Base-by-base conservation (phyloP, 2,113 vertebrate genomes). In the Poecile atricapillus region DNA sequence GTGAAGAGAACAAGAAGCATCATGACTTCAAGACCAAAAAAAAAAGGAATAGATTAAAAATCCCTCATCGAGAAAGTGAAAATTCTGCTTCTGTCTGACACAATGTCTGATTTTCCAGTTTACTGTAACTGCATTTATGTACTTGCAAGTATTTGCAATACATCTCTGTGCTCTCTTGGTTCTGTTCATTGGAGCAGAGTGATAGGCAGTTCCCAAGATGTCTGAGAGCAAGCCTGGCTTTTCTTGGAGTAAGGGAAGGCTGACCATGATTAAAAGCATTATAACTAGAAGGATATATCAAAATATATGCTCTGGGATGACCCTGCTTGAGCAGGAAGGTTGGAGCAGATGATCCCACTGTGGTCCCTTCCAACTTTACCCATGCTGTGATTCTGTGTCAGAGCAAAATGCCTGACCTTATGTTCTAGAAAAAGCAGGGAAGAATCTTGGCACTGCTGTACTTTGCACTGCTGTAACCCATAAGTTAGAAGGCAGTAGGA, bases 161-260 rank as follows among this genome's bases (percentile, higher is more conserved):
- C 3, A 1, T 19, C 5, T 76, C 14, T n/a, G 8, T 28, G 10
- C 33, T 83, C 2, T 0, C 11, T 62, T 30, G n/a, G n/a, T 31
- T 73, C 13, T 31, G 9, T 16, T 24, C 8, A 2, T 3, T 50
- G 60, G 63, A 70, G 21, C 6, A 70, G 15, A 46, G 5, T 25
- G 30, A 75, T 63, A 56, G 37, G 5, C 63, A 46, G 9, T 12
- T 65, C 25, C 37, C 9, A 30, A 50, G 35, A 35, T 13, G 16
- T 35, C 35, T 62, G 7, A 8, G 16, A 55, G 27, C 10, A 69
- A 67, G 6, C 7, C 24, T 43, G 39, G 0, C 3, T 70, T 89
- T 67, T 63, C 60, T 27, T 53, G 19, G 18, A 80, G 13, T 15
- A 59, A 33, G 5, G 17, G 24, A 65, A 86, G 27, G 4, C 10